These are phyloP conservation scores for Zosterops borbonicus DNA, from an alignment of 2,113 vertebrate species.

Conservation along the genomic window DNA sequence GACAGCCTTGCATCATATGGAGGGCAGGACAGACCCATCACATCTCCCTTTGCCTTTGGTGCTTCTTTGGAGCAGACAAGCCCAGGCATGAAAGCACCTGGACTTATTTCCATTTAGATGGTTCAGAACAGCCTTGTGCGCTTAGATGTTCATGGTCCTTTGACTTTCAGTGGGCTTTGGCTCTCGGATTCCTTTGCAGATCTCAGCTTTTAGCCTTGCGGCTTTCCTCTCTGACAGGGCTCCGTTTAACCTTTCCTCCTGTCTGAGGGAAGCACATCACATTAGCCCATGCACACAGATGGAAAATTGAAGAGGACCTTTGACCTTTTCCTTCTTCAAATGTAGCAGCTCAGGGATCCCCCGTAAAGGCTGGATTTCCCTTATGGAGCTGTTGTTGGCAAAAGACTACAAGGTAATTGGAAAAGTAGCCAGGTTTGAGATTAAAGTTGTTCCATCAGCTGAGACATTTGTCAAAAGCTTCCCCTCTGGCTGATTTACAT, in stretches of 20 bases:
- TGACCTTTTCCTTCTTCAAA: conserved; percentile 41
- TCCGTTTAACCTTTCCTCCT: conserved; percentile 59
- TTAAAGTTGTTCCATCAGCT: conserved; percentile 58
- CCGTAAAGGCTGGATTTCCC: conserved; percentile 45
- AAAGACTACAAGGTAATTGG: conserved; percentile 30
- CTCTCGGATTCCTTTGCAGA: neutral
- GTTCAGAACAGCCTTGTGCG: neutral
- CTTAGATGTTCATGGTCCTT: neutral
- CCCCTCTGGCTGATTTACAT: conserved; percentile 52
- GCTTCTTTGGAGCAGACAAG: neutral
- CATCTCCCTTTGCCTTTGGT: neutral
- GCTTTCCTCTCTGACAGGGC: neutral
- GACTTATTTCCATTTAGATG: neutral
- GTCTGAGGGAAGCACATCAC: conserved; percentile 40
- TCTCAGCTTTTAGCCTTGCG: neutral
- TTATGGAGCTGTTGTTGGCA: conserved; percentile 22
- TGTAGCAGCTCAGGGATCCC: conserved; percentile 11
- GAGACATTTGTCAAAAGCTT: neutral
- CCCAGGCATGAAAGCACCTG: neutral
- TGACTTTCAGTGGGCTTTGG: neutral
- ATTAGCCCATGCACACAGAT: conserved; percentile 2
- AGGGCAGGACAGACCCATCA: too few relatives aligned
- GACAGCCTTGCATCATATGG: neutral
- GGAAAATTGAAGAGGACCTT: conserved; percentile 44
- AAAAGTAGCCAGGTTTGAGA: conserved; percentile 63